Evolutionary conservation across 2,113 vertebrate genomes (phyloP).

Genomic region (Scomber japonicus): DNA sequence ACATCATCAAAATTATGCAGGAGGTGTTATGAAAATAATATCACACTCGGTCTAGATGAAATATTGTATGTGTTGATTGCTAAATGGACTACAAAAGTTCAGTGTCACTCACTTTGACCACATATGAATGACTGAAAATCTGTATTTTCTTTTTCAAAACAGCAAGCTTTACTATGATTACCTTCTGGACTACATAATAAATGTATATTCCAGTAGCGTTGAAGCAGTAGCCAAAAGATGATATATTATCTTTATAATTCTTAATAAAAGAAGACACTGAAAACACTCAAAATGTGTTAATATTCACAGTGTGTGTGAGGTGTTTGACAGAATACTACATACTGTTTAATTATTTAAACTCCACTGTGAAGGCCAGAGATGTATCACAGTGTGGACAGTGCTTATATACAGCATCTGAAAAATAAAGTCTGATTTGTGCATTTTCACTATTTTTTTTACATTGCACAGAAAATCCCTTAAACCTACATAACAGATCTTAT

Average conservation of each 20-base stretch:
- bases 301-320: neutral
- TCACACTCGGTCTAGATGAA: slow-evolving; percentile 20
- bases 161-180: neutral
- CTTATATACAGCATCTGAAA: neutral
- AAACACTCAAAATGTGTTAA: neutral
- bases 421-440: neutral
- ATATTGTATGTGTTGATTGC: slow-evolving; percentile 42
- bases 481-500: neutral
- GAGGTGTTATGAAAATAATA: slow-evolving; percentile 43
- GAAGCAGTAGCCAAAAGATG: neutral
- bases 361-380: neutral
- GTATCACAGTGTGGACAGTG: neutral
- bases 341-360: slow-evolving; percentile 5
- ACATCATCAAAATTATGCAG: slow-evolving; percentile 17
- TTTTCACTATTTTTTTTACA: neutral
- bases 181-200: neutral
- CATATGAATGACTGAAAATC: slow-evolving; percentile 14
- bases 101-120: slow-evolving; percentile 19
- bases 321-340: neutral
- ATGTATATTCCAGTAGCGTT: neutral
- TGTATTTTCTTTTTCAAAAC: neutral
- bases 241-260: slow-evolving; percentile 12
- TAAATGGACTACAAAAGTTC: slow-evolving; percentile 28
- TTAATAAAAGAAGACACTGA: neutral
- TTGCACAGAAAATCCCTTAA: neutral